These are phyloP conservation scores for Mystacides longicornis DNA, from an alignment of 2,888 invertebrate genomes.

Conservation along the genomic window DNA sequence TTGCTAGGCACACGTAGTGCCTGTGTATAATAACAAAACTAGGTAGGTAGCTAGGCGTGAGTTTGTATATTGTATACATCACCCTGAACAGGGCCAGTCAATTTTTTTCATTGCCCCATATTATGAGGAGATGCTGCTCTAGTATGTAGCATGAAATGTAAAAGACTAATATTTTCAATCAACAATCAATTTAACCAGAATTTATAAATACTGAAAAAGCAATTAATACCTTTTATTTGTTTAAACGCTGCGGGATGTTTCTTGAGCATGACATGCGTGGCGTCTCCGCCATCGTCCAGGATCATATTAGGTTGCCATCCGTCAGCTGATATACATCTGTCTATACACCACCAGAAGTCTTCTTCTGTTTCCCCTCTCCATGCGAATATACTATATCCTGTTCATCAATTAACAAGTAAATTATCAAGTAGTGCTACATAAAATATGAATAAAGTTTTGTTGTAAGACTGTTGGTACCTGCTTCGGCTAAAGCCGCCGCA, in stretches of 20 bases:
- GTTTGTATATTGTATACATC: too few species aligned
- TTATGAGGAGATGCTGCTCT: too few species aligned
- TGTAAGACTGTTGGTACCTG: slow-evolving; percentile 35
- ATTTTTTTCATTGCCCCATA: too few species aligned
- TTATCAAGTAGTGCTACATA: not conserved
- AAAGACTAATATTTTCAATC: not conserved
- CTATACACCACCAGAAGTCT: slow-evolving; percentile 99
- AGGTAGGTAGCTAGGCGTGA: too few species aligned
- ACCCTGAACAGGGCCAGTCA: too few species aligned
- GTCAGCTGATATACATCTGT: slow-evolving; percentile 85
- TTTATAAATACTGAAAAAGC: not conserved
- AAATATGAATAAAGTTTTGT: not conserved
- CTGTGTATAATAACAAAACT: too few species aligned
- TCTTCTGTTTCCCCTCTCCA: slow-evolving; percentile 98
- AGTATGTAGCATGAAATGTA: too few species aligned
- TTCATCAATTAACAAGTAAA: not conserved
- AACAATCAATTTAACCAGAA: not conserved
- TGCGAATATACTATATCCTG: slow-evolving; percentile 81
- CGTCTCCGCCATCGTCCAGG: slow-evolving; percentile 94
- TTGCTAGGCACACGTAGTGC: too few species aligned
- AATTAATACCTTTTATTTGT: slow-evolving; percentile 68
- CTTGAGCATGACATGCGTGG: slow-evolving; percentile 92
- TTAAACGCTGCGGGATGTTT: slow-evolving; percentile 92
- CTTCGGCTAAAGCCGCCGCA: slow-evolving; percentile 89
- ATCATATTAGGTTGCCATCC: slow-evolving; percentile 98